Evolutionary conservation across 1,140 invertebrate genomes (phyloP), one percentile per base, ranked within the genome.

Genomic region (Tachypleus tridentatus): DNA sequence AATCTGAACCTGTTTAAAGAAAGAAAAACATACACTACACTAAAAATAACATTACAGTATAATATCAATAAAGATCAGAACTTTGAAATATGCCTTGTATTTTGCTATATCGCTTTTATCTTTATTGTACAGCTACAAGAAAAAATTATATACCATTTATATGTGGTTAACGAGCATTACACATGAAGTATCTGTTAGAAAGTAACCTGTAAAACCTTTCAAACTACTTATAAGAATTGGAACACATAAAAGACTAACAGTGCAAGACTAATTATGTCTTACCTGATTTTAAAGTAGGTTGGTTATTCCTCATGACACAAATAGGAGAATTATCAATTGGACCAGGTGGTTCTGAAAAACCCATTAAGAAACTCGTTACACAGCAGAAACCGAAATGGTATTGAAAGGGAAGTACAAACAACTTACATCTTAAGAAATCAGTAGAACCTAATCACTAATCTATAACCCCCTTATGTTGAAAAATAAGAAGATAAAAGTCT

Each of bases 241-340:
- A 58, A 58, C 47, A 58, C 10, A 58, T n/a, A n/a, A n/a, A n/a
- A n/a, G 7, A 10, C 3, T 8, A 8, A 51, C 10, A 62, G n/a
- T 62, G n/a, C 58, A 57, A 47, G 65, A 65, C 48, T 56, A 51
- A 5, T 47, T 29, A 29, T 29, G 29, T 66, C 51, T 72, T 72
- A 71, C 75, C 73, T 70, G 79, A 64, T 77, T 80, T 82, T n/a
- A 82, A 72, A 8, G 79, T 68, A 29, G 74, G 75, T 70, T 81
- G 79, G 10, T 82, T 82, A 73, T 81, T 81, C 66, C 82, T 82
- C 65, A 80, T 81, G 49, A 80, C 76, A 62, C 82, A 76, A 60
- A 90, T 88, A 52, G 82, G 81, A 49, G 81, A 82, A 75, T 95
- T 95, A 75, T 93, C 89, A 56, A 96, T 90, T 6, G 88, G 86